phyloP scores from a whole-genome alignment of 2,797 vertebrate genomes.

The Carduelis carduelis region DNA sequence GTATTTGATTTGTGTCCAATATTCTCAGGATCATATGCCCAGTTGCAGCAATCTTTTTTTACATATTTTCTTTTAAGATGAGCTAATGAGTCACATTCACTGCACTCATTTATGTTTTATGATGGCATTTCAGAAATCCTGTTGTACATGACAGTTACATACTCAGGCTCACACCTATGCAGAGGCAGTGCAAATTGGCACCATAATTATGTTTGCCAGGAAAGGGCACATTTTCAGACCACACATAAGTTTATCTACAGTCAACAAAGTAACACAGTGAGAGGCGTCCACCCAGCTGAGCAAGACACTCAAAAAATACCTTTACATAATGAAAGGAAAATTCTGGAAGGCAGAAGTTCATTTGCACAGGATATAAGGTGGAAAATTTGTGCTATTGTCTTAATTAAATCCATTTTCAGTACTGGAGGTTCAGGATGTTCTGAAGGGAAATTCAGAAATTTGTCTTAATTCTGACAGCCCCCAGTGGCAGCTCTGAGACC shows the following conservation, averaged over 20 bases:
- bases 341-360: neutral
- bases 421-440: neutral
- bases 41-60: neutral
- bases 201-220: neutral
- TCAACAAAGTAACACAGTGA: neutral
- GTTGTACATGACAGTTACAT: neutral
- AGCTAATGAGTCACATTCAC: neutral
- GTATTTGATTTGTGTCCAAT: neutral
- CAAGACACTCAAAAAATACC: neutral
- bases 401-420: neutral
- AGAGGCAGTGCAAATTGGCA: neutral
- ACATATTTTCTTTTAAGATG: neutral
- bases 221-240: neutral
- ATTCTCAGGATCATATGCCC: neutral
- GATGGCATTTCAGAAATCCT: neutral
- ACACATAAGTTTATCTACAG: neutral
- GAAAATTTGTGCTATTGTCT: neutral
- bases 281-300: neutral
- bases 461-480: neutral
- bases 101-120: neutral
- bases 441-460: neutral
- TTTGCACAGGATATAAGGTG: neutral
- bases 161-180: neutral
- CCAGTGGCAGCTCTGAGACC: neutral
- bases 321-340: neutral